Percentiles rank a stretch among this genome's conserved stretches.
These are phyloP conservation scores for Noctuana brunneofusca DNA, from an alignment of 2,888 invertebrate genomes.

Conservation along the genomic window DNA sequence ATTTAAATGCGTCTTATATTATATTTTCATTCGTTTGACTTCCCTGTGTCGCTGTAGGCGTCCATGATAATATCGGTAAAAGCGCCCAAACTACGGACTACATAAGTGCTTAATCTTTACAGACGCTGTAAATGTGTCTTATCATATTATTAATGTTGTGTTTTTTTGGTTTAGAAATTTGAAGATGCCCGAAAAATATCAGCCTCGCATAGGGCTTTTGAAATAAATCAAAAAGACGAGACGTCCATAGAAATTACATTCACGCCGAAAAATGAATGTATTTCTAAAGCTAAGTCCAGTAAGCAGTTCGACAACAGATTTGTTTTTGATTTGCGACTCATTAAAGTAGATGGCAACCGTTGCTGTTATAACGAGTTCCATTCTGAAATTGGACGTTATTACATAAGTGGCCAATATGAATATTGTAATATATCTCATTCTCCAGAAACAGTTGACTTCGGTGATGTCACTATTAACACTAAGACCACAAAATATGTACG, in stretches of 20 bases:
- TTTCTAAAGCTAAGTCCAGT: conserved; percentile 58
- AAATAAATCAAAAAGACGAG: conserved; percentile 50
- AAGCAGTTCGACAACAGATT: conserved; percentile 61
- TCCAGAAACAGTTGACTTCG: conserved; percentile 75
- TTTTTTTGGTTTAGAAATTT: conserved; percentile 58
- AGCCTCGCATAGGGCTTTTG: conserved; percentile 71
- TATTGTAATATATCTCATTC: conserved; percentile 67
- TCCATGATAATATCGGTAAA: too few species aligned
- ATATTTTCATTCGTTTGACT: too few species aligned
- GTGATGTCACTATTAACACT: conserved; percentile 64
- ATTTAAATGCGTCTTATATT: too few species aligned
- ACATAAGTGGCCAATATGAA: conserved; percentile 82
- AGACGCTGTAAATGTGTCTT: too few species aligned
- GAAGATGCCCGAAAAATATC: conserved; percentile 71
- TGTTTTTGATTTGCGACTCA: conserved; percentile 68
- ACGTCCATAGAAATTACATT: conserved; percentile 60
- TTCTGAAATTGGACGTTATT: conserved; percentile 76
- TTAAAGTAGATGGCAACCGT: conserved; percentile 61
- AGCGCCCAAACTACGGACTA: too few species aligned
- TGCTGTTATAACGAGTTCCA: conserved; percentile 68
- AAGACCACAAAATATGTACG: conserved; percentile 62
- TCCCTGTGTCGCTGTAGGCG: too few species aligned
- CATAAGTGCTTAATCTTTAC: too few species aligned
- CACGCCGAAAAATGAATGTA: conserved; percentile 66
- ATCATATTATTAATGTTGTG: neutral